Conservation (phyloP, 2,888 invertebrate species). For the Hedya salicella region DNA sequence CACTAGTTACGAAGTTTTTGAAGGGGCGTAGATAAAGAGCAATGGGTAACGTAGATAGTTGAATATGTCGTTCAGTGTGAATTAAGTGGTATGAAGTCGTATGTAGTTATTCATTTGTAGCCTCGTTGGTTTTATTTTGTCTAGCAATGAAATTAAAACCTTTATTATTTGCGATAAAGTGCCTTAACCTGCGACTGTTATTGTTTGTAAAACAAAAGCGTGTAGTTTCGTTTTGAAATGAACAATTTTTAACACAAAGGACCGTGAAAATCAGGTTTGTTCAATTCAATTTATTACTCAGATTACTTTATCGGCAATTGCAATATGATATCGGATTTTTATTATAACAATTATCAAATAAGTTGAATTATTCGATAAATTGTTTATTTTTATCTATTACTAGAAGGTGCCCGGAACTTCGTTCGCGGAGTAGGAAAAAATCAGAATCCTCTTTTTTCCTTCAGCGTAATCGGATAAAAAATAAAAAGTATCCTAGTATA, state of each 20-base stretch:
- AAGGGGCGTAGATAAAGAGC: neutral
- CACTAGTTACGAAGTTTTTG: neutral
- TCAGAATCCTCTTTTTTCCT: no score
- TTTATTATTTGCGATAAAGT: conserved; percentile 34
- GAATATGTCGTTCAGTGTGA: neutral
- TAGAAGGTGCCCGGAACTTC: no score
- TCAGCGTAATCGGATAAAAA: no score
- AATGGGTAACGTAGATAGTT: conserved; percentile 5
- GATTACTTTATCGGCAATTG: neutral
- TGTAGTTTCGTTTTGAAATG: conserved; percentile 22
- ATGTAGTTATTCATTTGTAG: conserved; percentile 37
- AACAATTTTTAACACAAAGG: conserved; percentile 9
- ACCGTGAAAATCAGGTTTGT: conserved; percentile 3
- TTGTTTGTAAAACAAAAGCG: conserved; percentile 25
- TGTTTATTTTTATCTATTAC: no score
- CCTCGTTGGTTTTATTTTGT: conserved; percentile 37
- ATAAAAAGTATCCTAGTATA: no score
- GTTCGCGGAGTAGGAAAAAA: no score
- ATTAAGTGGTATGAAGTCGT: neutral
- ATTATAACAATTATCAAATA: neutral
- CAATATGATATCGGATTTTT: neutral
- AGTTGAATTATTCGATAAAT: neutral
- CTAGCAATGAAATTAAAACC: conserved; percentile 38
- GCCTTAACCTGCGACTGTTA: conserved; percentile 27
- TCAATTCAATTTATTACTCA: no score